Conservation (phyloP, 2,113 vertebrate species). For the Micronisus gabar region DNA sequence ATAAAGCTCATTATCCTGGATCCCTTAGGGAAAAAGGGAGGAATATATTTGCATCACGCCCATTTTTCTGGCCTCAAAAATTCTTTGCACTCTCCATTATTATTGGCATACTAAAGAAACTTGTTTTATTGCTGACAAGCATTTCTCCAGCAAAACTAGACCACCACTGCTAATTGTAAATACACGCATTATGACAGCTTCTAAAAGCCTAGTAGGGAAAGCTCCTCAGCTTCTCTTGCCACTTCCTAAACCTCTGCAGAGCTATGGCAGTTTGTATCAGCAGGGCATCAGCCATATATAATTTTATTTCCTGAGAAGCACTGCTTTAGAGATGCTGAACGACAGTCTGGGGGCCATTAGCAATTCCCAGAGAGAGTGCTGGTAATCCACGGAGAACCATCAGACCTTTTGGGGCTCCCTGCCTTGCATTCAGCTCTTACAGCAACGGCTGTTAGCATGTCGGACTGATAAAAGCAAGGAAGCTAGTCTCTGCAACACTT, state of each 20-base stretch:
- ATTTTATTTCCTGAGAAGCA: not conserved
- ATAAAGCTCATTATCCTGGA: not conserved
- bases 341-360: fast-evolving
- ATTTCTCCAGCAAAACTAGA: not conserved
- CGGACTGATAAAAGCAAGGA: not conserved
- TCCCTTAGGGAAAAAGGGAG: not conserved
- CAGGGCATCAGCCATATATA: not conserved
- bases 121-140: not conserved
- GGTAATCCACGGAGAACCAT: fast-evolving
- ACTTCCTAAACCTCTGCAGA: not conserved
- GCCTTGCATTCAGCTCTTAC: not conserved
- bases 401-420: not conserved
- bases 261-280: not conserved
- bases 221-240: not conserved
- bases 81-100: not conserved
- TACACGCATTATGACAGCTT: not conserved
- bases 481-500: not conserved
- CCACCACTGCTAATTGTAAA: not conserved
- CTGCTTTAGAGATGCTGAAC: not conserved
- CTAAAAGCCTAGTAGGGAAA: not conserved
- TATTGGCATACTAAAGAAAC: not conserved
- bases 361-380: fast-evolving
- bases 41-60: not conserved
- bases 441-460: not conserved
- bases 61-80: not conserved